Conservation (phyloP, 2,888 invertebrate genomes). For the Clanis bilineata region DNA sequence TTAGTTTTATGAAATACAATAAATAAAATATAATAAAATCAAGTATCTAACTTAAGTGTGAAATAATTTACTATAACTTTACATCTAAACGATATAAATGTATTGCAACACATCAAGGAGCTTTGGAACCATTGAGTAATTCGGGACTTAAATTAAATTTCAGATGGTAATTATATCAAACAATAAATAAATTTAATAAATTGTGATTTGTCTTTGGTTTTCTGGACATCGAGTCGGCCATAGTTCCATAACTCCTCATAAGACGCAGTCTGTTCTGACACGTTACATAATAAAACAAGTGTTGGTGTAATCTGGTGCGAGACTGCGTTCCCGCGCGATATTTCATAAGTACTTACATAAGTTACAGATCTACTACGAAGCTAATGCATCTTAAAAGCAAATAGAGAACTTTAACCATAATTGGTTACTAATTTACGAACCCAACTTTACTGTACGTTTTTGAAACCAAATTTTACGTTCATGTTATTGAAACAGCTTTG, state of each 20-base stretch:
- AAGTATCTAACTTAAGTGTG: slow-evolving; percentile 76
- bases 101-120: slow-evolving; percentile 80
- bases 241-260: slow-evolving; percentile 77
- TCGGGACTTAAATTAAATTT: slow-evolving; percentile 61
- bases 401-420: slow-evolving; percentile 70
- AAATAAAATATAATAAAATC: slow-evolving; percentile 77
- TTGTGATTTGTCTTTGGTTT: slow-evolving; percentile 80
- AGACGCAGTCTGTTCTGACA: slow-evolving; percentile 35
- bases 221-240: slow-evolving; percentile 55
- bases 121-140: slow-evolving; percentile 77
- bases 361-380: slow-evolving; percentile 80
- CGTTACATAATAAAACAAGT: slow-evolving; percentile 27
- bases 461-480: slow-evolving; percentile 25
- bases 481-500: slow-evolving; percentile 29
- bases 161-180: slow-evolving; percentile 67
- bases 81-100: slow-evolving; percentile 76
- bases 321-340: slow-evolving; percentile 55
- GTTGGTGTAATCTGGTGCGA: slow-evolving; percentile 33
- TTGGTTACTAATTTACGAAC: slow-evolving; percentile 41
- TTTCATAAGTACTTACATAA: slow-evolving; percentile 78
- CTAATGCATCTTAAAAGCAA: slow-evolving; percentile 74
- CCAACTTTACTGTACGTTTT: slow-evolving; percentile 31
- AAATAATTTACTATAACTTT: slow-evolving; percentile 81
- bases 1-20: slow-evolving; percentile 72
- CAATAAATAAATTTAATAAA: slow-evolving; percentile 59